These are phyloP conservation scores for Carlito syrichta DNA, from an alignment of 2,113 vertebrate species.

Conservation along the genomic window DNA sequence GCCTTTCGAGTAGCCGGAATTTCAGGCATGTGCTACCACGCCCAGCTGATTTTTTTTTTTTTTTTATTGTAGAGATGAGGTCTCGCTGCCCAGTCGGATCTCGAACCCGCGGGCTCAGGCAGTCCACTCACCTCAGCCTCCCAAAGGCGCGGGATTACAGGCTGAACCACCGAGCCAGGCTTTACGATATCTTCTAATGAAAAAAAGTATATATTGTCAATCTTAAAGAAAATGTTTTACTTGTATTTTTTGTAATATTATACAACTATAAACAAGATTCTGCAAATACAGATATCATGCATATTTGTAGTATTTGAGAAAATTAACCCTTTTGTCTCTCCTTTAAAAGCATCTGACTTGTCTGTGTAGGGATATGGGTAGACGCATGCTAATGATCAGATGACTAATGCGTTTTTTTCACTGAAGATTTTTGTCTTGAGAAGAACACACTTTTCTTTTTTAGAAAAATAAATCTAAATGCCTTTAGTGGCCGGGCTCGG, in stretches of 20 bases:
- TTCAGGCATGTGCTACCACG: too few relatives aligned
- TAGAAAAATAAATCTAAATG: slow-evolving; percentile 18
- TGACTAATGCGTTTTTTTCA: neutral
- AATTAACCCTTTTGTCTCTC: neutral
- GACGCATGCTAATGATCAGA: neutral
- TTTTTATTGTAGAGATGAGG: too few relatives aligned
- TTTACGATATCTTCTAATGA: neutral
- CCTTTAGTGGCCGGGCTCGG: too few relatives aligned
- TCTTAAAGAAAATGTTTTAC: neutral
- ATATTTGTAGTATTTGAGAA: neutral
- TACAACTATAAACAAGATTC: neutral
- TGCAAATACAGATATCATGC: neutral
- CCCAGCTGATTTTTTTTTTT: too few relatives aligned
- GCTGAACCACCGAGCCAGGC: too few relatives aligned
- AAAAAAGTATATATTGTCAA: neutral
- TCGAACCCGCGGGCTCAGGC: too few relatives aligned
- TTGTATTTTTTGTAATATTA: neutral
- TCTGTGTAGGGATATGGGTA: neutral
- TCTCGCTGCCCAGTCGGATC: too few relatives aligned
- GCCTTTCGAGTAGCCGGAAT: too few relatives aligned
- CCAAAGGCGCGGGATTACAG: too few relatives aligned
- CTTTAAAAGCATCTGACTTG: neutral
- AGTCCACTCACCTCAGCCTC: too few relatives aligned
- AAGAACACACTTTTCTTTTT: neutral
- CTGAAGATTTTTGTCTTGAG: neutral